Conservation (phyloP, 2,797 vertebrate genomes). For the Hemibagrus guttatus region DNA sequence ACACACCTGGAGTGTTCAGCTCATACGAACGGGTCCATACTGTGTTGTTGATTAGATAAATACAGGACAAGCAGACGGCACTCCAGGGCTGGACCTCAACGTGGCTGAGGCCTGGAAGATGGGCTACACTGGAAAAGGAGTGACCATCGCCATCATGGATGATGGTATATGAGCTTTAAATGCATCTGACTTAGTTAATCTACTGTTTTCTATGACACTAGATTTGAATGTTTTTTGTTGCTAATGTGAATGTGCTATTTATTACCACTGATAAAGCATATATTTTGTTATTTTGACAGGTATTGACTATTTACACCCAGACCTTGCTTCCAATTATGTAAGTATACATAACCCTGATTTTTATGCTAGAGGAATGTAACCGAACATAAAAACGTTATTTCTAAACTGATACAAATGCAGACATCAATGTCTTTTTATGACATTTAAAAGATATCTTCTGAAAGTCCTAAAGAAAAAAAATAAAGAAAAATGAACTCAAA, state of each 20-base stretch:
- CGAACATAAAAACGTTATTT: neutral
- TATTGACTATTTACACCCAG: conserved; percentile 98
- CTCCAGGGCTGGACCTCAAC: conserved; percentile 96
- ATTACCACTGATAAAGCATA: neutral
- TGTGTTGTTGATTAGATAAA: conserved; percentile 86
- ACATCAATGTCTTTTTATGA: neutral
- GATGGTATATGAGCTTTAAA: conserved; percentile 82
- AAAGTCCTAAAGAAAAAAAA: no score
- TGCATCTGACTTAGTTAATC: neutral
- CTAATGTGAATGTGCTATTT: no score
- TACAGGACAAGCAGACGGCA: conserved; percentile 98
- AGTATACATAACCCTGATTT: conserved; percentile 71
- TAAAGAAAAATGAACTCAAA: no score
- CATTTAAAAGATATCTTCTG: no score
- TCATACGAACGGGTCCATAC: conserved; percentile 66
- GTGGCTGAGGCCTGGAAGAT: conserved; percentile 99
- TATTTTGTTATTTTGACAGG: conserved; percentile 71
- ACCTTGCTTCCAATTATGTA: conserved; percentile 96
- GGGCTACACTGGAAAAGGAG: conserved; percentile 95
- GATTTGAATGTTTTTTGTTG: neutral
- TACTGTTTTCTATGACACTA: neutral
- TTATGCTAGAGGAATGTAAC: neutral
- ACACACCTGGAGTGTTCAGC: conserved; percentile 60
- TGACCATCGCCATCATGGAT: conserved; percentile 99
- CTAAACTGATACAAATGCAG: neutral